These are phyloP conservation scores for Smithornis capensis DNA, from an alignment of 2,113 vertebrate species.

Conservation along the genomic window DNA sequence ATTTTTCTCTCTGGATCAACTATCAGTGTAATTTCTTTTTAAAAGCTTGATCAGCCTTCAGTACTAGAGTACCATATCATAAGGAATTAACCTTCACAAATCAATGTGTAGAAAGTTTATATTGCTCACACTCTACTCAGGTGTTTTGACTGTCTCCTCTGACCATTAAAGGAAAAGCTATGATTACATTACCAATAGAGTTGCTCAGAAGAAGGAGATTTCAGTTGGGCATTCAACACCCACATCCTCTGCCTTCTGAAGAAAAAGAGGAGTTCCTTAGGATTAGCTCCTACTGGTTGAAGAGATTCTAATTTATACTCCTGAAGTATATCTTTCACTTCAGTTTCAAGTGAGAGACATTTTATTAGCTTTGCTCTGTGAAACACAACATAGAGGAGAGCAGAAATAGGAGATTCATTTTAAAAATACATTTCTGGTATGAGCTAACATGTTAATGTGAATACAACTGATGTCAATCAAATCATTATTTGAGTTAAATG, in stretches of 20 bases:
- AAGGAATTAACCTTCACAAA: background rate
- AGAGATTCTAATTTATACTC: background rate
- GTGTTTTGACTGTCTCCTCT: background rate
- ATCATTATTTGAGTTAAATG: background rate
- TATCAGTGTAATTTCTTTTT: background rate
- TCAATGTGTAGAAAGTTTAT: background rate
- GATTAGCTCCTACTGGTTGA: background rate
- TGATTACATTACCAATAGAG: background rate
- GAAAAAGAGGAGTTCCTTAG: background rate
- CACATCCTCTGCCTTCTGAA: background rate
- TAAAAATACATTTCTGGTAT: background rate
- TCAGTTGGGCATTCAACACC: fast-evolving
- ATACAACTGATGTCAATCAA: background rate
- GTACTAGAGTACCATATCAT: background rate
- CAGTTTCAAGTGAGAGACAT: background rate
- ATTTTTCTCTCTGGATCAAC: background rate
- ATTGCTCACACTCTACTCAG: background rate
- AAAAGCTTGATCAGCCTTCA: background rate
- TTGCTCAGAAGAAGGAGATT: background rate
- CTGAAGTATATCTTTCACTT: background rate
- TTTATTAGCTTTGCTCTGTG: background rate
- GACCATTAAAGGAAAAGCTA: background rate
- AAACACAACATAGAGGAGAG: background rate
- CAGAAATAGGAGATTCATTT: background rate
- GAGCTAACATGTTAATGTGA: background rate